Percentiles rank a stretch among this genome's conserved stretches.
Evolutionary conservation across 2,113 vertebrate genomes (phyloP).

Genomic region (Petroica traversi): DNA sequence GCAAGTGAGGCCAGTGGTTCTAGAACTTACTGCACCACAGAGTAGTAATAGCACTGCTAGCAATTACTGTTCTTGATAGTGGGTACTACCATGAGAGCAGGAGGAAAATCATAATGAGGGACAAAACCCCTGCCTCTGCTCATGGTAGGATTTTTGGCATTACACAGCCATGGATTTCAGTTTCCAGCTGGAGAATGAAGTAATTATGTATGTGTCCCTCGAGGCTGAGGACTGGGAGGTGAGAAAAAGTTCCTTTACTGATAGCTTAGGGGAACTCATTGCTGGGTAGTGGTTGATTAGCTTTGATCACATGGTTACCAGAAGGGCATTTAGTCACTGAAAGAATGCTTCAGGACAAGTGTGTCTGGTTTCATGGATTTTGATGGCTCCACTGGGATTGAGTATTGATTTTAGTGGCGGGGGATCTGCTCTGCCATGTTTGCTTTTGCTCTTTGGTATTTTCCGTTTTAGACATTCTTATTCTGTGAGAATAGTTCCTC

Average conservation of each 20-base stretch:
- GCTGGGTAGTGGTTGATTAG: neutral
- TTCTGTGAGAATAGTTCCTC: neutral
- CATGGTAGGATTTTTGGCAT: neutral
- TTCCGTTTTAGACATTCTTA: neutral
- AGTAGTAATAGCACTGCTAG: neutral
- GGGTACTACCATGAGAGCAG: neutral
- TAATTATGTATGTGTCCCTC: neutral
- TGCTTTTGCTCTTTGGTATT: neutral
- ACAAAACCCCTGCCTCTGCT: neutral
- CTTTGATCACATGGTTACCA: neutral
- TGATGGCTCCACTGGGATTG: neutral
- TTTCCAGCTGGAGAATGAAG: neutral
- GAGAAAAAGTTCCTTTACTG: neutral
- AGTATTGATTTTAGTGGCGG: neutral
- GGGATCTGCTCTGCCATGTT: neutral
- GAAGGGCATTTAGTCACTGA: neutral
- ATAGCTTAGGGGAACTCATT: neutral
- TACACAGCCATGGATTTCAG: neutral
- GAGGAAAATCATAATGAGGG: neutral
- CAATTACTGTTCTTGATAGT: neutral
- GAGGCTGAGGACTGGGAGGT: neutral
- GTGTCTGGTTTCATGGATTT: neutral
- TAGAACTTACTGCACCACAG: neutral
- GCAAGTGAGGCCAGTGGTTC: neutral
- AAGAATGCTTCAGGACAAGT: neutral